Conservation (phyloP, 2,888 invertebrate species). For the Mythimna lalbum region DNA sequence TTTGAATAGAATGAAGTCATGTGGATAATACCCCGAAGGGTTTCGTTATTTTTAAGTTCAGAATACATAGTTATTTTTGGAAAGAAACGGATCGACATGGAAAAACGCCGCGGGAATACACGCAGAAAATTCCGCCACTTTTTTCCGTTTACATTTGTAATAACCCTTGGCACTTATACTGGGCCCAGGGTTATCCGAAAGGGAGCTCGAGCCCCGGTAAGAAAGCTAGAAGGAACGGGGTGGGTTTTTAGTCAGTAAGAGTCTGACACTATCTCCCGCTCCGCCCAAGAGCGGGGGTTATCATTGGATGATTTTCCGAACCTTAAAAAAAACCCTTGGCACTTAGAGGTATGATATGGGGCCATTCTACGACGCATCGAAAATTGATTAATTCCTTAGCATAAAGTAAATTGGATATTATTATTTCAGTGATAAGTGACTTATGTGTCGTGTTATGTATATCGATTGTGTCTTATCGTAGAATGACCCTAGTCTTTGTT, state of each 20-base stretch:
- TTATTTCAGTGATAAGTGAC: not conserved
- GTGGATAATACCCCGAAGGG: constrained; percentile 15
- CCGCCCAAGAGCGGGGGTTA: too few species aligned
- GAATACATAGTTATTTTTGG: not conserved
- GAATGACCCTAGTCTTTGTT: constrained; percentile 56
- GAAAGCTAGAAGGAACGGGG: too few species aligned
- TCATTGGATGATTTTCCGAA: too few species aligned
- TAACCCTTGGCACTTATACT: too few species aligned
- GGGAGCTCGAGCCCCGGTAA: too few species aligned
- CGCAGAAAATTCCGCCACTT: not conserved
- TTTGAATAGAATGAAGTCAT: constrained; percentile 24
- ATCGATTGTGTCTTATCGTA: constrained; percentile 44
- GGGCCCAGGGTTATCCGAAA: too few species aligned
- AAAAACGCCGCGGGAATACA: not conserved
- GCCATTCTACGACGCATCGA: constrained; percentile 45
- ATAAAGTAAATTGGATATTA: too few species aligned
- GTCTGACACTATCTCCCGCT: too few species aligned
- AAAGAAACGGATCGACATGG: not conserved
- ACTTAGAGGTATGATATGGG: not conserved
- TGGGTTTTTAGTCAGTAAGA: too few species aligned
- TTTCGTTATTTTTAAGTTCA: constrained; percentile 24
- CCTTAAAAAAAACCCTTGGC: too few species aligned
- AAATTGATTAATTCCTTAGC: not conserved
- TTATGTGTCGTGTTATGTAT: constrained; percentile 9
- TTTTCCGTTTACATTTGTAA: not conserved